A percentile compares a stretch with the other conserved stretches of the same genome.
phyloP scores from a whole-genome alignment of 2,888 invertebrate species.

The Lobophora halterata region DNA sequence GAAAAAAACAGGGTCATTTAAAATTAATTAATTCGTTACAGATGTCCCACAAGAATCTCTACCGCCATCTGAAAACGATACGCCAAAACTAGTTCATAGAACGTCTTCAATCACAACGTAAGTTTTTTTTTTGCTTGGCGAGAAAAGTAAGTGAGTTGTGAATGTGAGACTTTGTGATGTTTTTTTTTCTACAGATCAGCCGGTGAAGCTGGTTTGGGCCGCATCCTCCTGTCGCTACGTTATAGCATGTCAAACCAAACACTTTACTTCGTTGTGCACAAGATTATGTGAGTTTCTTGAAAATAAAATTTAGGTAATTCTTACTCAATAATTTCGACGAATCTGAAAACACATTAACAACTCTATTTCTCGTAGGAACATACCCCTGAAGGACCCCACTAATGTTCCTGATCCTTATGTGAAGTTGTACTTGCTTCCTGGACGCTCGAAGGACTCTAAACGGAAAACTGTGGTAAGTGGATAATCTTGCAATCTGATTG shows the following conservation, averaged over 20 bases:
- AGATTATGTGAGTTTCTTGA: slow-evolving; percentile 94
- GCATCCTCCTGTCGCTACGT: slow-evolving; percentile 91
- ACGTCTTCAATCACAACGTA: slow-evolving; percentile 80
- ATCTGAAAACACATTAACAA: no score
- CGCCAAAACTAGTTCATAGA: slow-evolving; percentile 81
- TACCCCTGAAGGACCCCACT: slow-evolving; percentile 89
- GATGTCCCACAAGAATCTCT: slow-evolving; percentile 58
- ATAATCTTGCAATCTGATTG: no score
- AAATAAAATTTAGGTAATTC: no score
- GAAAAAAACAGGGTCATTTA: neutral
- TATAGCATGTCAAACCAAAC: slow-evolving; percentile 92
- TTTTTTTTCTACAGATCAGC: slow-evolving; percentile 69
- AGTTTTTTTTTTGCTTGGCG: no score
- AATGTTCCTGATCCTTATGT: slow-evolving; percentile 95
- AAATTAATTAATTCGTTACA: slow-evolving; percentile 30
- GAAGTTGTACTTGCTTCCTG: slow-evolving; percentile 92
- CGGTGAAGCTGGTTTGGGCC: slow-evolving; percentile 88
- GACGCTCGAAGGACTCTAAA: slow-evolving; percentile 91
- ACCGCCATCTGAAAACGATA: slow-evolving; percentile 43
- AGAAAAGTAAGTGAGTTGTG: no score
- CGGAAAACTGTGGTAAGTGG: slow-evolving; percentile 89
- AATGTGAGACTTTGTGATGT: no score
- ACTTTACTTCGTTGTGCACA: slow-evolving; percentile 91
- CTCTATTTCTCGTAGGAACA: slow-evolving; percentile 78
- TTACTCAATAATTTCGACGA: no score